phyloP scores from a whole-genome alignment of 2,113 vertebrate genomes.

The Sylvietta virens region DNA sequence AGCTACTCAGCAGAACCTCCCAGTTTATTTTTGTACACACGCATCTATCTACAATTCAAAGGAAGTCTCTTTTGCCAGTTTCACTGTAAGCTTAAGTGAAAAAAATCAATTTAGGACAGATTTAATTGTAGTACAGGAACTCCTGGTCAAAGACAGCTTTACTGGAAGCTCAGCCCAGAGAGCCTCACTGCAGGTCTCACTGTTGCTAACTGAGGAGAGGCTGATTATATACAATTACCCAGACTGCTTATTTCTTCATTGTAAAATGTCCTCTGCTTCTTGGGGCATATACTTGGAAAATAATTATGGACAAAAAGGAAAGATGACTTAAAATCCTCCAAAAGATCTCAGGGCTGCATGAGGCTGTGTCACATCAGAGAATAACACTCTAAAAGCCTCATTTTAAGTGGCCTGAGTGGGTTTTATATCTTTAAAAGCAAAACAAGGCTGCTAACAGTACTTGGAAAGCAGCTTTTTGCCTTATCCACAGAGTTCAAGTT shows the following conservation, averaged over 20 bases:
- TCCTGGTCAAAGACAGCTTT: constrained; percentile 29
- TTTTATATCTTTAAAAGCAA: not conserved
- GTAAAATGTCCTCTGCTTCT: not conserved
- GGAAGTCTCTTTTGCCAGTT: not conserved
- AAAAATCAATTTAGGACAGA: constrained; percentile 35
- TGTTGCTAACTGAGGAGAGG: constrained; percentile 57
- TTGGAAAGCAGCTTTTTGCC: not conserved
- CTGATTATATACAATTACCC: constrained; percentile 65
- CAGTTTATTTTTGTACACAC: constrained; percentile 6
- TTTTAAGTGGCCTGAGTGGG: not conserved
- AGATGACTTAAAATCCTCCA: constrained; percentile 9
- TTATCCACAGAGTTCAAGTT: not conserved
- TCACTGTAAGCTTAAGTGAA: constrained; percentile 2
- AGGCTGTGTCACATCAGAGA: not conserved
- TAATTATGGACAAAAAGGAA: constrained; percentile 27
- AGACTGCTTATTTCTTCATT: constrained; percentile 61
- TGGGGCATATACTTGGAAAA: constrained; percentile 31
- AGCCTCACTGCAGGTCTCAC: not conserved
- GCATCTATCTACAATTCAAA: not conserved
- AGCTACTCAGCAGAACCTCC: constrained; percentile 24
- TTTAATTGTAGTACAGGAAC: constrained; percentile 35
- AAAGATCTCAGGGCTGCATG: not conserved
- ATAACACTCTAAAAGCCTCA: not conserved
- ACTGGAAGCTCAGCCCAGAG: constrained; percentile 52
- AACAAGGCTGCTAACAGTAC: not conserved